Evolutionary conservation across 53 echinoderm and acorn worm genomes (phyloP).

Genomic region (Luidia sarsii): DNA sequence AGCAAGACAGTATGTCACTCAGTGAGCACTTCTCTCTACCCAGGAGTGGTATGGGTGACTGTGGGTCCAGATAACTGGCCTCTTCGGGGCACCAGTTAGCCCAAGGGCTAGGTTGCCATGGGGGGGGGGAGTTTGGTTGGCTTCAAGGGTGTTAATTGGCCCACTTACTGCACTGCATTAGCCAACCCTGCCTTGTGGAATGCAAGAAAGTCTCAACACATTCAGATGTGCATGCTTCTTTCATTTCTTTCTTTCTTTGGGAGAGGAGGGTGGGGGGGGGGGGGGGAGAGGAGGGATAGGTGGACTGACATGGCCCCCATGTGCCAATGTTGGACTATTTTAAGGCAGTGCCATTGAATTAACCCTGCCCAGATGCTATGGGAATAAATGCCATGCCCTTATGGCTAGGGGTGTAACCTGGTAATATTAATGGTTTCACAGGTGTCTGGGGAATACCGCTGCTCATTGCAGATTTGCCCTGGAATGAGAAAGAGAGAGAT

Average conservation of each 20-base stretch:
- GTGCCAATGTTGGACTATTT: neutral
- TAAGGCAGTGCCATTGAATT: slow-evolving; percentile 4
- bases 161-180: no score
- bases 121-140: no score
- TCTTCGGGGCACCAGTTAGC: no score
- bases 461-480: neutral
- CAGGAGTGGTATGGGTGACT: no score
- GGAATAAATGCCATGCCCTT: slow-evolving; percentile 5
- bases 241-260: neutral
- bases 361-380: slow-evolving; percentile 29
- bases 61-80: no score
- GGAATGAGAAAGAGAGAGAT: neutral
- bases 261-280: neutral
- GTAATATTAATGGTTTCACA: slow-evolving; percentile 22
- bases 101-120: no score
- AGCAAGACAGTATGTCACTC: no score
- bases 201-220: no score
- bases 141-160: no score
- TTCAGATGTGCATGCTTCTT: no score
- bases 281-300: neutral
- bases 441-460: slow-evolving; percentile 9
- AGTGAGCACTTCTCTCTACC: no score
- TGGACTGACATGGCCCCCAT: neutral
- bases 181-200: no score
- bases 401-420: slow-evolving; percentile 45